Evolutionary conservation across 2,113 vertebrate genomes (phyloP).

Genomic region (Cyphotilapia sp.): DNA sequence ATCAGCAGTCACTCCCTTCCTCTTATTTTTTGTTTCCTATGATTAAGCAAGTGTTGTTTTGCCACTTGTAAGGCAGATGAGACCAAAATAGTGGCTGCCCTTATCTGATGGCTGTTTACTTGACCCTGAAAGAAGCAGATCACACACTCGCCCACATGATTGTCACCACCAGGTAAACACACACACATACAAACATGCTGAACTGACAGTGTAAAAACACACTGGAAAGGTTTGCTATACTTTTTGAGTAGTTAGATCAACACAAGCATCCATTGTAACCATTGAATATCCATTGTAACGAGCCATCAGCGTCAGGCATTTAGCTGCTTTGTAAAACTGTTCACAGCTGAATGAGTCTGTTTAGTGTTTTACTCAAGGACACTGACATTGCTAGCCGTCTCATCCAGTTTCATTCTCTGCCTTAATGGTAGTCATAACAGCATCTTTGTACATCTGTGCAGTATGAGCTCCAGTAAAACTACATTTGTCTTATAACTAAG

Average conservation of each 20-base stretch:
- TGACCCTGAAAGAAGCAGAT: constrained; percentile 30
- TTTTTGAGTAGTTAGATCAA: not conserved
- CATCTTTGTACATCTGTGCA: not conserved
- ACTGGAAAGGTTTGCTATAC: not conserved
- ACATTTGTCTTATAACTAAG: not conserved
- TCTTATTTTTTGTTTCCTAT: constrained; percentile 14
- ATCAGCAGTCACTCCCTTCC: constrained; percentile 5
- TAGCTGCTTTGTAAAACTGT: constrained; percentile 1
- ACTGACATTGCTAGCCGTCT: not conserved
- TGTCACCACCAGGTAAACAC: not conserved
- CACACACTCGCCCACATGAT: not conserved
- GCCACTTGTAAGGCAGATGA: constrained; percentile 21
- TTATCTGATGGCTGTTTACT: constrained; percentile 36
- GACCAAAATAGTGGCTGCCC: constrained; percentile 33
- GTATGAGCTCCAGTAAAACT: not conserved
- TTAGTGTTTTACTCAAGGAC: constrained; percentile 4
- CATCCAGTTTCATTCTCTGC: not conserved
- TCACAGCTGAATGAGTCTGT: not conserved
- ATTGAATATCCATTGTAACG: not conserved
- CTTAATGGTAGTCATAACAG: not conserved
- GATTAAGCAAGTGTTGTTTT: constrained; percentile 44
- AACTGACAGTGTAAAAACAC: not conserved
- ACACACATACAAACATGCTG: not conserved
- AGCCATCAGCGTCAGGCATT: not conserved
- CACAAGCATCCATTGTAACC: not conserved